These are phyloP conservation scores for Boloria selene DNA, from an alignment of 2,888 invertebrate genomes.

Conservation along the genomic window DNA sequence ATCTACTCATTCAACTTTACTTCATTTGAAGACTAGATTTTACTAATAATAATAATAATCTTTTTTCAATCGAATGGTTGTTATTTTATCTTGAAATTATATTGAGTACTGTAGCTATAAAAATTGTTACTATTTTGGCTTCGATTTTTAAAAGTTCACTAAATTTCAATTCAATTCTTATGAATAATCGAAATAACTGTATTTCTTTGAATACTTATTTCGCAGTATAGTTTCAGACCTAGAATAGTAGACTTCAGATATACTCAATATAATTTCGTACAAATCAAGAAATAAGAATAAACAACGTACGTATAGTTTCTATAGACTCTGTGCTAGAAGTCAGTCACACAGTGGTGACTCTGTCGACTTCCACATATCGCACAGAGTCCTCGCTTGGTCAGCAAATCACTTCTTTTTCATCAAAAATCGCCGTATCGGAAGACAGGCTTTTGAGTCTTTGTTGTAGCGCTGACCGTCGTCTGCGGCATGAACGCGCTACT, in stretches of 20 bases:
- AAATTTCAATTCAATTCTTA: no score
- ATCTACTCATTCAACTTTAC: not conserved
- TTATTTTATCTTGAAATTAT: not conserved
- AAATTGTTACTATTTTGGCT: not conserved
- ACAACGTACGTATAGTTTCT: slow-evolving; percentile 30
- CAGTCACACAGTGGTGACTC: slow-evolving; percentile 95
- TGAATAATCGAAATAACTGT: no score
- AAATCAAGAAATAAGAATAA: slow-evolving; percentile 27
- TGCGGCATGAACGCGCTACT: slow-evolving; percentile 82
- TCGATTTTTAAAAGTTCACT: no score
- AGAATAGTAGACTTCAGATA: not conserved
- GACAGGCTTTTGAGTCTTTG: slow-evolving; percentile 91
- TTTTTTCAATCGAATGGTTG: not conserved
- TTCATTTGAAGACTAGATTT: slow-evolving; percentile 2
- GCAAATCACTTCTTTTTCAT: slow-evolving; percentile 95
- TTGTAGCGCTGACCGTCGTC: slow-evolving; percentile 89
- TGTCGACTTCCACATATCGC: slow-evolving; percentile 94
- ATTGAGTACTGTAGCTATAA: slow-evolving; percentile 1
- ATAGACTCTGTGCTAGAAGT: slow-evolving; percentile 68
- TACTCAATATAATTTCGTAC: slow-evolving; percentile 11
- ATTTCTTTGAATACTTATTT: no score
- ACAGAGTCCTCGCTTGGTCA: slow-evolving; percentile 98
- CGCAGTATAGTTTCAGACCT: no score
- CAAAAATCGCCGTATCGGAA: slow-evolving; percentile 91
- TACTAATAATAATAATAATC: not conserved